phyloP scores from a whole-genome alignment of 2,113 vertebrate species.

The Salvelinus fontinalis region DNA sequence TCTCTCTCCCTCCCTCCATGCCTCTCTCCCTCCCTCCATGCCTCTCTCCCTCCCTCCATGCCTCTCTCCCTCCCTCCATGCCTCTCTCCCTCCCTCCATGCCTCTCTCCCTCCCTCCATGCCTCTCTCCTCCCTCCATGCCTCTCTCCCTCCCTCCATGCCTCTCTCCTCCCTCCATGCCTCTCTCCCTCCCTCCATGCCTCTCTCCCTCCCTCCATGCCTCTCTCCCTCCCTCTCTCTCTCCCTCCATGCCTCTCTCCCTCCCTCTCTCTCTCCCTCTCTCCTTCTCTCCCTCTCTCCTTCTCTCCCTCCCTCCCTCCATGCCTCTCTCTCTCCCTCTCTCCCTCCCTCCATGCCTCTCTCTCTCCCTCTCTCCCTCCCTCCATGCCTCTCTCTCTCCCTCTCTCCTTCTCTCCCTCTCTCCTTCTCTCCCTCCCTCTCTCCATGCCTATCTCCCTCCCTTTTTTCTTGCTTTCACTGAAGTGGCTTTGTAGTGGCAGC shows the following conservation, averaged over 20 bases:
- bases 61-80: not conserved
- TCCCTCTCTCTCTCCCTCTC: rapidly evolving
- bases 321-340: too few relatives aligned
- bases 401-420: too few relatives aligned
- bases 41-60: not conserved
- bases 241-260: too few relatives aligned
- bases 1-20: not conserved
- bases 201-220: too few relatives aligned
- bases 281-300: rapidly evolving
- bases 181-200: not conserved
- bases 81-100: not conserved
- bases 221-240: too few relatives aligned
- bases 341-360: too few relatives aligned
- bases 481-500: conserved; percentile 10
- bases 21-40: not conserved
- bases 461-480: conserved; percentile 6
- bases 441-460: not conserved
- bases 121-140: not conserved
- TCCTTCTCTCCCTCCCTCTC: too few relatives aligned
- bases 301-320: rapidly evolving
- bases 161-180: too few relatives aligned
- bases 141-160: not conserved
- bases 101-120: not conserved
- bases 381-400: too few relatives aligned
- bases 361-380: too few relatives aligned